phyloP scores from a whole-genome alignment of 53 echinoderm and acorn worm genomes.

The Crossaster papposus region DNA sequence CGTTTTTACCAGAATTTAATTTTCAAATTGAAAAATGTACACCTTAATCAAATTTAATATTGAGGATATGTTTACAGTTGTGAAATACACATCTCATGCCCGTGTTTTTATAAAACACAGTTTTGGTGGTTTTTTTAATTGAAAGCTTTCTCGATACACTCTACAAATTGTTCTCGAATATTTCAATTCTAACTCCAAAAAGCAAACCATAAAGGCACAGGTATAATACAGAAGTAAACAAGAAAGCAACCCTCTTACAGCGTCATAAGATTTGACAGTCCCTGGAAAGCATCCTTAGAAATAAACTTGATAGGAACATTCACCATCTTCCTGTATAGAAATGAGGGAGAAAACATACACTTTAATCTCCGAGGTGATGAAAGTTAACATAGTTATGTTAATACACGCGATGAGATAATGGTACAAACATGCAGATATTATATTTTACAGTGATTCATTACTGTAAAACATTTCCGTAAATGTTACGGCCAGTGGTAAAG shows the following conservation, averaged over 20 bases:
- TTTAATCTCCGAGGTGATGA: background rate
- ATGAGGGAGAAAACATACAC: background rate
- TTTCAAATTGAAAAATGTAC: background rate
- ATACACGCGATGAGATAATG: too few species aligned
- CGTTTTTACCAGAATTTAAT: background rate
- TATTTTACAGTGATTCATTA: background rate
- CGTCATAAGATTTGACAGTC: conserved; percentile 1
- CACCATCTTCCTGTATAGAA: conserved; percentile 11
- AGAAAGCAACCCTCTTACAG: conserved; percentile 16
- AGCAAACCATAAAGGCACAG: background rate
- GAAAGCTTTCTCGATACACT: too few species aligned
- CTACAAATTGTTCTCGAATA: too few species aligned
- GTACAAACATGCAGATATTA: background rate
- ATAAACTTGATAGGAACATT: conserved; percentile 9
- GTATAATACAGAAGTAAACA: background rate
- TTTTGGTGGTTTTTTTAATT: too few species aligned
- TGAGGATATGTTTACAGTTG: background rate
- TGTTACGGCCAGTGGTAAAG: too few species aligned
- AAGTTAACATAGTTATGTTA: background rate
- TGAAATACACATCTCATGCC: background rate
- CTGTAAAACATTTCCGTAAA: too few species aligned
- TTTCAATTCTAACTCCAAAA: background rate
- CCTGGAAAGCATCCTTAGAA: conserved; percentile 12
- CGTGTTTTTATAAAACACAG: too few species aligned
- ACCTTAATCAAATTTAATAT: background rate